These are phyloP conservation scores for Mobula birostris DNA, from an alignment of 2,113 vertebrate genomes.

Conservation along the genomic window DNA sequence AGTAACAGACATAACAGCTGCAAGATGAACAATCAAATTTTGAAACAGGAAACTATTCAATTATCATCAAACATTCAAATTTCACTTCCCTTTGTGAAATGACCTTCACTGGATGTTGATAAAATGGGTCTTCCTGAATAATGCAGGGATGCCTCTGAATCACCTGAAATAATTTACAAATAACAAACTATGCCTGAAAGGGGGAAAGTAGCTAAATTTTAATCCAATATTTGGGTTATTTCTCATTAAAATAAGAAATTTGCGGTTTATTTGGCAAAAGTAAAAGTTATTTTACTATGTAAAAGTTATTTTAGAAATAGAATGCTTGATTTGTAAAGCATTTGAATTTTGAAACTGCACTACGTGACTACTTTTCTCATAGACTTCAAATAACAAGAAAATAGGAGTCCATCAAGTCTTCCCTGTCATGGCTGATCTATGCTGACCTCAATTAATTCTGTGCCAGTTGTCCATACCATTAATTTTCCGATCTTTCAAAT, in stretches of 20 bases:
- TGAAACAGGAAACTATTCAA: not conserved
- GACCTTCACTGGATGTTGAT: not conserved
- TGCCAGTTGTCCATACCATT: too few relatives aligned
- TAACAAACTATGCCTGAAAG: too few relatives aligned
- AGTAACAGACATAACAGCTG: too few relatives aligned
- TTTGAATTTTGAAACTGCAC: conserved; percentile 24
- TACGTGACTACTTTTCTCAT: conserved; percentile 28
- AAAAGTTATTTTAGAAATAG: not conserved
- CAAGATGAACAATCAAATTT: not conserved
- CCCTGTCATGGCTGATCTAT: too few relatives aligned
- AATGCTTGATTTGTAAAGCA: conserved; percentile 44
- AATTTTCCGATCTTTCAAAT: too few relatives aligned
- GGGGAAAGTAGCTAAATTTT: not conserved
- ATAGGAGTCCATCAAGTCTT: too few relatives aligned
- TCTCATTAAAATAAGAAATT: not conserved
- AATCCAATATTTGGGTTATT: not conserved
- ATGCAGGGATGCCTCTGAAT: not conserved
- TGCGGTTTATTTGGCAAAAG: not conserved
- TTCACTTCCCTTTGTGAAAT: not conserved
- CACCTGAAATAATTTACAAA: not conserved
- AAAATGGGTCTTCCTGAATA: not conserved
- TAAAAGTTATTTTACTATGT: not conserved
- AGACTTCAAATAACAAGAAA: not conserved
- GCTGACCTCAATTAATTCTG: too few relatives aligned
- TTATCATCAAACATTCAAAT: not conserved